These are phyloP conservation scores for Andrena camellia DNA, from an alignment of 2,888 invertebrate species.

Conservation along the genomic window DNA sequence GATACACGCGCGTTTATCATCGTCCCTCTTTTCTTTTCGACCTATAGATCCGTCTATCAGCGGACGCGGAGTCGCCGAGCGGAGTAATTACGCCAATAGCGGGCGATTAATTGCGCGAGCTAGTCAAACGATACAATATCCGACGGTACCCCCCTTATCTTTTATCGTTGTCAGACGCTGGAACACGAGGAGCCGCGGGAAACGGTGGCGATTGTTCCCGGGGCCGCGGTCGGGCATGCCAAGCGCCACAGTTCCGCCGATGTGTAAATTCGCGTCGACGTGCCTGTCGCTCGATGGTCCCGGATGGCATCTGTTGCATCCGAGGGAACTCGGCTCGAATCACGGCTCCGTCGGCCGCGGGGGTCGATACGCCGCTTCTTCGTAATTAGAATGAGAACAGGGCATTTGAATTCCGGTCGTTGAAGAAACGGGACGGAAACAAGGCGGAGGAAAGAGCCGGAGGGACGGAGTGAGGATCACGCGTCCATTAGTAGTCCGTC, in stretches of 20 bases:
- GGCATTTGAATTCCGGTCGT: slow-evolving; percentile 63
- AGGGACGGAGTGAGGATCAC: slow-evolving; percentile 6
- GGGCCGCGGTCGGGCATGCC: slow-evolving; percentile 11
- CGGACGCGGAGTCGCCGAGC: not conserved
- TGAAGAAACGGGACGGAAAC: slow-evolving; percentile 34
- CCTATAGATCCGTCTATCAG: slow-evolving; percentile 13
- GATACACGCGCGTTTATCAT: slow-evolving; percentile 8
- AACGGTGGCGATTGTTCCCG: slow-evolving; percentile 5
- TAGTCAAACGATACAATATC: slow-evolving; percentile 43
- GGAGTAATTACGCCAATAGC: not conserved
- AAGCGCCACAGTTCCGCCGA: slow-evolving; percentile 8
- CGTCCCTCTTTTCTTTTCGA: slow-evolving; percentile 12
- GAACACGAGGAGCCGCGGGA: slow-evolving; percentile 8
- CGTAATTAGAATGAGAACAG: slow-evolving; percentile 71
- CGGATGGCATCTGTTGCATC: slow-evolving; percentile 62
- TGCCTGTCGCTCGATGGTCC: not conserved
- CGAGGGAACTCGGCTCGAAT: slow-evolving; percentile 38
- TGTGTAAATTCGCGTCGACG: not conserved
- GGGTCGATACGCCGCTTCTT: slow-evolving; percentile 27
- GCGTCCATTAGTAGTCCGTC: slow-evolving; percentile 71
- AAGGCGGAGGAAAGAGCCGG: slow-evolving; percentile 32
- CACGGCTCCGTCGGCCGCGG: slow-evolving; percentile 3
- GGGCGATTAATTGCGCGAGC: slow-evolving; percentile 39
- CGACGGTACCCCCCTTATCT: slow-evolving; percentile 15
- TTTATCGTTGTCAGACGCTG: slow-evolving; percentile 52